A percentile compares a stretch with the other conserved stretches of the same genome.
These are phyloP conservation scores for Fragum whitleyi DNA, from an alignment of 2,888 invertebrate genomes.

Conservation along the genomic window DNA sequence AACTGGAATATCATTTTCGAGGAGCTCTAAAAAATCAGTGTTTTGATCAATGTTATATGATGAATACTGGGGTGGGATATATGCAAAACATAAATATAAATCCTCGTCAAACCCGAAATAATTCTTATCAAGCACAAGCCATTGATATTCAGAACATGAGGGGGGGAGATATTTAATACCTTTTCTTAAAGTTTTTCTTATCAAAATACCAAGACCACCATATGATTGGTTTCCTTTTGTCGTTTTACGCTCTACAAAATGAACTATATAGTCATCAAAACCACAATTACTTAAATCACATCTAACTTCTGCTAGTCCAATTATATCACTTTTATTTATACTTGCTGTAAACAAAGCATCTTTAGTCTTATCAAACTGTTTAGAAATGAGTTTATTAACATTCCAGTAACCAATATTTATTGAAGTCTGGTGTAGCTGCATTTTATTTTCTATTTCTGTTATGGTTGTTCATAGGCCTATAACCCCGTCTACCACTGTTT, in stretches of 20 bases:
- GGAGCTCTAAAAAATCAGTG: slow-evolving; percentile 5
- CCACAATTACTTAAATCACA: no score
- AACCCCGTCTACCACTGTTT: no score
- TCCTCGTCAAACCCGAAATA: slow-evolving; percentile 2
- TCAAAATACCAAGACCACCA: slow-evolving; percentile 12
- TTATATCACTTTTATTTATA: slow-evolving; percentile 18
- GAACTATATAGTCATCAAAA: no score
- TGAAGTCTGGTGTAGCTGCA: neutral
- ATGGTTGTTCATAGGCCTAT: neutral
- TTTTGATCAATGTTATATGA: no score
- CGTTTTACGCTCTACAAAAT: neutral
- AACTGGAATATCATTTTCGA: slow-evolving; percentile 1
- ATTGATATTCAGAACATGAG: slow-evolving; percentile 20
- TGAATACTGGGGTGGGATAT: slow-evolving; percentile 11
- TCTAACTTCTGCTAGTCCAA: slow-evolving; percentile 17
- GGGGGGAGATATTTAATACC: slow-evolving; percentile 9
- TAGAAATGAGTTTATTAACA: slow-evolving; percentile 10
- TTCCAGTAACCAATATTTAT: slow-evolving; percentile 25
- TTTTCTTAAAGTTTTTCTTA: slow-evolving; percentile 3
- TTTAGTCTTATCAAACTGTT: no score
- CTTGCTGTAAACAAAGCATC: neutral
- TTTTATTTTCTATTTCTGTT: neutral
- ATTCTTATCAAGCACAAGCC: slow-evolving; percentile 9
- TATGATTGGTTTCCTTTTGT: neutral
- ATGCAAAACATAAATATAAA: neutral